Evolutionary conservation across 2,888 invertebrate genomes (phyloP).

Genomic region (Zelleria hepariella): DNA sequence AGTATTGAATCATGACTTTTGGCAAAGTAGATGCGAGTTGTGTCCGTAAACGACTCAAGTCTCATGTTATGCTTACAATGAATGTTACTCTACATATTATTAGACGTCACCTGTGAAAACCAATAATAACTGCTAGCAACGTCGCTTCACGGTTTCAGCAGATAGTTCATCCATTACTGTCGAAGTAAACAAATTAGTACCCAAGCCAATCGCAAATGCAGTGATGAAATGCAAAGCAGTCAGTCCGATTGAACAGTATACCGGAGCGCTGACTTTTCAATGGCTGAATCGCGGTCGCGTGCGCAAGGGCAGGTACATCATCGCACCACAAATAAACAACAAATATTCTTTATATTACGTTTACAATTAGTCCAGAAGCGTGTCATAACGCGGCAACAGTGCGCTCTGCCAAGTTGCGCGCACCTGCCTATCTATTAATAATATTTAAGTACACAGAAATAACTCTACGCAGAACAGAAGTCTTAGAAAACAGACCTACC

Average conservation of each 20-base stretch:
- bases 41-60: constrained; percentile 23
- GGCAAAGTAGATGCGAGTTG: constrained; percentile 42
- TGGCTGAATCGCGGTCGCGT: not conserved
- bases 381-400: constrained; percentile 41
- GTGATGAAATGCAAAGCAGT: not conserved
- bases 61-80: not conserved
- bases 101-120: too few species aligned
- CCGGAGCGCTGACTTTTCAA: not conserved
- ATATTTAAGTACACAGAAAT: constrained; percentile 56
- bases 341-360: constrained; percentile 33
- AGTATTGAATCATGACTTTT: constrained; percentile 47
- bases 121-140: too few species aligned
- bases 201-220: not conserved
- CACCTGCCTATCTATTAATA: constrained; percentile 69
- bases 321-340: constrained; percentile 19
- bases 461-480: constrained; percentile 20
- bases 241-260: too few species aligned
- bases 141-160: not conserved
- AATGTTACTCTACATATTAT: not conserved
- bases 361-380: constrained; percentile 55
- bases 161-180: not conserved
- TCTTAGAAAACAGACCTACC: not conserved
- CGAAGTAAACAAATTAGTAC: not conserved
- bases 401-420: constrained; percentile 51
- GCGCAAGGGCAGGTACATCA: not conserved